These are phyloP conservation scores for Apantesis nais DNA, from an alignment of 2,888 invertebrate genomes.

Conservation along the genomic window DNA sequence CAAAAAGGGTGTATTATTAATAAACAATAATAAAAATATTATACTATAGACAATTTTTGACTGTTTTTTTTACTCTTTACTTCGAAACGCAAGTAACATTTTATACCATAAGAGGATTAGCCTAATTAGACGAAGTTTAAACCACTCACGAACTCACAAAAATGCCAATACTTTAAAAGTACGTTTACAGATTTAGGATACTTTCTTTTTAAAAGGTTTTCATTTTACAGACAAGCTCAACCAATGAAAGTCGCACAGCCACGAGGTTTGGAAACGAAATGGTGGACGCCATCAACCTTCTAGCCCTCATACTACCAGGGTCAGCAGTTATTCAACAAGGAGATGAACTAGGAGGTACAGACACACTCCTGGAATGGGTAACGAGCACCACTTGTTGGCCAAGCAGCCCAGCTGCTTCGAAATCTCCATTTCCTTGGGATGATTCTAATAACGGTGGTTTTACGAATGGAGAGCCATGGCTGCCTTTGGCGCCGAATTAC, in stretches of 20 bases:
- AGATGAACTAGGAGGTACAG: slow-evolving; percentile 88
- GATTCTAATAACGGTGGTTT: slow-evolving; percentile 77
- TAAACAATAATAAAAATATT: no score
- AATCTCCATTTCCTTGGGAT: slow-evolving; percentile 78
- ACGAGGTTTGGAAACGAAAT: slow-evolving; percentile 88
- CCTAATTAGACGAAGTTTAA: neutral
- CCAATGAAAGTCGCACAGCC: slow-evolving; percentile 70
- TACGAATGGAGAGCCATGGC: slow-evolving; percentile 87
- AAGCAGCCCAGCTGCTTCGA: slow-evolving; percentile 58
- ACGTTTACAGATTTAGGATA: neutral
- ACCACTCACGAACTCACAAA: neutral
- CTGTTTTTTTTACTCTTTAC: no score
- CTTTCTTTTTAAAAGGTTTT: neutral
- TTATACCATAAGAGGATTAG: neutral
- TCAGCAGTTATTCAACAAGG: slow-evolving; percentile 92
- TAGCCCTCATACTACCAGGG: slow-evolving; percentile 90
- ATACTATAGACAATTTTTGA: no score
- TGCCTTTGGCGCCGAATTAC: slow-evolving; percentile 88
- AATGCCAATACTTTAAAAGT: neutral
- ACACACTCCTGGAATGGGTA: slow-evolving; percentile 84
- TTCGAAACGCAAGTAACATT: neutral
- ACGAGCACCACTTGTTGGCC: slow-evolving; percentile 80
- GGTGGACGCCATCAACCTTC: slow-evolving; percentile 89
- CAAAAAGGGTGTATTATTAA: no score
- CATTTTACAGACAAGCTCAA: slow-evolving; percentile 65